A percentile compares a stretch with the other conserved stretches of the same genome.
These are phyloP conservation scores for Lycophotia porphyrea DNA, from an alignment of 2,888 invertebrate genomes.

Conservation along the genomic window DNA sequence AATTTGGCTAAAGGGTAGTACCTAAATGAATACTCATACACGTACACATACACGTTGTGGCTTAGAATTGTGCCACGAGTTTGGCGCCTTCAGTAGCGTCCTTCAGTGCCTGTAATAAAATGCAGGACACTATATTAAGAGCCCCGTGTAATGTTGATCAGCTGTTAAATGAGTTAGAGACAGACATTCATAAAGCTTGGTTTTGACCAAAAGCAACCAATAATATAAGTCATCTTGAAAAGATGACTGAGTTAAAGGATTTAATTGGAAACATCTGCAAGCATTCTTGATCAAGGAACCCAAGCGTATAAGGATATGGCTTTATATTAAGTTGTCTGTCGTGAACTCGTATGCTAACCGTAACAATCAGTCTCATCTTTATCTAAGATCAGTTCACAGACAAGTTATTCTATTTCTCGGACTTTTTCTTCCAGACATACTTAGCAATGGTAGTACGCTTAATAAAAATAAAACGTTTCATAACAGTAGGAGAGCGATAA, in stretches of 20 bases:
- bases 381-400: conserved; percentile 24
- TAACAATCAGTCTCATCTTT: conserved; percentile 13
- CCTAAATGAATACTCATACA: no score
- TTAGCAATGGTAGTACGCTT: background rate
- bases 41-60: no score
- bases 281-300: background rate
- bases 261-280: background rate
- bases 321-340: background rate
- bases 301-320: background rate
- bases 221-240: background rate
- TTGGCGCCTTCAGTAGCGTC: no score
- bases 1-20: no score
- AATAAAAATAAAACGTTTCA: conserved; percentile 58
- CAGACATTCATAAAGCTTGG: background rate
- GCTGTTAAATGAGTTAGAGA: background rate
- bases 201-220: background rate
- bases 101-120: no score
- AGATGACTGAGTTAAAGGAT: no score
- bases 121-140: no score
- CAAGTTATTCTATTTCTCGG: conserved; percentile 18
- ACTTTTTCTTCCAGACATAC: conserved; percentile 34
- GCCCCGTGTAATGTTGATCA: no score
- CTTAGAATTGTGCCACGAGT: no score
- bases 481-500: conserved; percentile 57
- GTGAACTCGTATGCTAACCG: background rate